A percentile compares a stretch with the other conserved stretches of the same genome.
Evolutionary conservation across 2,888 invertebrate genomes (phyloP).

Genomic region (Hypena proboscidalis): DNA sequence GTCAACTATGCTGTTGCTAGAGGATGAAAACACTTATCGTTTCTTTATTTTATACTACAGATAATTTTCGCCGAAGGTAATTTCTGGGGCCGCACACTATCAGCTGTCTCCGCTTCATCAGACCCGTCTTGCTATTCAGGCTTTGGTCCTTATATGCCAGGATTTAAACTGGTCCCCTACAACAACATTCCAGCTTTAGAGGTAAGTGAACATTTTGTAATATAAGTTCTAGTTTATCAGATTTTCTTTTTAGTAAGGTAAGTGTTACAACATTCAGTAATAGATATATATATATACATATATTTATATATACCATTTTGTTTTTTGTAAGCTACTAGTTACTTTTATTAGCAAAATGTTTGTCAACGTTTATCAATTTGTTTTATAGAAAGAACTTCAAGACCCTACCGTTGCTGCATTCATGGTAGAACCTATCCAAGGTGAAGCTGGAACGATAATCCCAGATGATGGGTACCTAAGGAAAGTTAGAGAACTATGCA

Average conservation of each 20-base stretch:
- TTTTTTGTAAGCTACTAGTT: too few relatives aligned
- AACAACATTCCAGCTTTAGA: slow-evolving; percentile 93
- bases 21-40: too few relatives aligned
- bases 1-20: too few relatives aligned
- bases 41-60: too few relatives aligned
- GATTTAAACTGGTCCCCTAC: slow-evolving; percentile 94
- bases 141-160: slow-evolving; percentile 98
- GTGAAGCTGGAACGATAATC: slow-evolving; percentile 97
- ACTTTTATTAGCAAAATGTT: too few relatives aligned
- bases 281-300: too few relatives aligned
- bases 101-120: slow-evolving; percentile 95
- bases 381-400: slow-evolving; percentile 81
- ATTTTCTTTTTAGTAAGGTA: too few relatives aligned
- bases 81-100: slow-evolving; percentile 97
- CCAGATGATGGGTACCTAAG: slow-evolving; percentile 93
- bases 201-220: slow-evolving; percentile 71
- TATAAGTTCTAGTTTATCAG: too few relatives aligned
- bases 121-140: slow-evolving; percentile 93
- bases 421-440: slow-evolving; percentile 99
- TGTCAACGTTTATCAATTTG: too few relatives aligned
- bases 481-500: slow-evolving; percentile 93
- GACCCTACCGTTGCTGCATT: slow-evolving; percentile 96
- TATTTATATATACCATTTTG: too few relatives aligned
- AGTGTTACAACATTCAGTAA: too few relatives aligned
- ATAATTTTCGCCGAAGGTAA: slow-evolving; percentile 96